Evolutionary conservation across 2,888 invertebrate species (phyloP).

Genomic region (Biston stratarius): DNA sequence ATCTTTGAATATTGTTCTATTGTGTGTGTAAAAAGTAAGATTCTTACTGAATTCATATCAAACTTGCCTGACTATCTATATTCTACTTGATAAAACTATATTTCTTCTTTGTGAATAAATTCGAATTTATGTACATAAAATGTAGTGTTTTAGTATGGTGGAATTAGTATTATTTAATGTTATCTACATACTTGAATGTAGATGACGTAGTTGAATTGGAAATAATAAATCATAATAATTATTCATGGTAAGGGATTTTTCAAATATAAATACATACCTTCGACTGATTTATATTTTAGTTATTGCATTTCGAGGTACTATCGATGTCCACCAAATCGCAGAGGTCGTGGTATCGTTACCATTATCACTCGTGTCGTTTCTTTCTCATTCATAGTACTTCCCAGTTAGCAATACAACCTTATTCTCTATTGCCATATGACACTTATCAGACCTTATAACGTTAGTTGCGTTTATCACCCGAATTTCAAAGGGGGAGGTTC

Average conservation of each 20-base stretch:
- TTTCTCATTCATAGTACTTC: too few species aligned
- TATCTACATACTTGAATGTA: slow-evolving; percentile 4
- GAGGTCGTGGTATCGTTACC: too few species aligned
- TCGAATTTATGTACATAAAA: slow-evolving; percentile 29
- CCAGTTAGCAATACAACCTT: too few species aligned
- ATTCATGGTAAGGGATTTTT: neutral
- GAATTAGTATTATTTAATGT: neutral
- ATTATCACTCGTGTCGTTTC: too few species aligned
- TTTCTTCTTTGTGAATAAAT: slow-evolving; percentile 18
- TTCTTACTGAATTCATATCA: slow-evolving; percentile 33
- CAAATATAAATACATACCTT: neutral
- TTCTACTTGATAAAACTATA: neutral
- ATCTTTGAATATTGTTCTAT: slow-evolving; percentile 1
- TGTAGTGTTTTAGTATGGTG: neutral
- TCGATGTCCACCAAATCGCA: neutral
- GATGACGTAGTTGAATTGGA: neutral
- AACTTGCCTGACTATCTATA: slow-evolving; percentile 33
- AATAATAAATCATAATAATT: slow-evolving; percentile 8
- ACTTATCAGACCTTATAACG: too few species aligned
- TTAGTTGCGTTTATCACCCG: too few species aligned
- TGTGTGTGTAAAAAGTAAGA: neutral
- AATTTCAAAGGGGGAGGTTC: too few species aligned
- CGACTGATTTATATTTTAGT: slow-evolving; percentile 5
- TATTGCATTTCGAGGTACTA: neutral
- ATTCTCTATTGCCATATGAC: too few species aligned